Conservation (phyloP, 2,113 vertebrate species). For the Ictidomys tridecemlineatus region DNA sequence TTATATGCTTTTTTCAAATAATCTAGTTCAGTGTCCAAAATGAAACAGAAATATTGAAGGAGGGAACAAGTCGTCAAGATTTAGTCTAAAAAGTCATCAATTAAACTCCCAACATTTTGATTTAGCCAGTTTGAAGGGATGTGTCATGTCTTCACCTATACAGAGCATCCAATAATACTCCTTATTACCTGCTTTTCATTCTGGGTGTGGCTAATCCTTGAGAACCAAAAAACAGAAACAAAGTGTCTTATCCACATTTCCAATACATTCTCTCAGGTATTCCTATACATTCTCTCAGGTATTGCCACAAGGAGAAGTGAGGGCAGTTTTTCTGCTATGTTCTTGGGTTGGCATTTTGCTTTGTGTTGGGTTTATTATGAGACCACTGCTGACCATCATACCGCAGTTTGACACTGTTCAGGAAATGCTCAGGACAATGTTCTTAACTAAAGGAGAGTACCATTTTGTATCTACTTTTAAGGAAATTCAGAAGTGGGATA, state of each 20-base stretch:
- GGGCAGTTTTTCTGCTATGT: background rate
- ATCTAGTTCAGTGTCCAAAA: background rate
- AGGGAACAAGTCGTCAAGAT: background rate
- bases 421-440: background rate
- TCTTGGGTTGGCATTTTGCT: background rate
- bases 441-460: background rate
- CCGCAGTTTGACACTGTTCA: background rate
- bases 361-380: background rate
- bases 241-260: background rate
- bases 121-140: background rate
- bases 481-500: background rate
- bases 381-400: background rate
- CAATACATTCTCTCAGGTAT: background rate
- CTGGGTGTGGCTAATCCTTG: background rate
- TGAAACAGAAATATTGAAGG: background rate
- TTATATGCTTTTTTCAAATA: background rate
- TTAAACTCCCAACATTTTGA: background rate
- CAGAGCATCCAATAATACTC: background rate
- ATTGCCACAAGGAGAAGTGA: background rate
- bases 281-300: background rate
- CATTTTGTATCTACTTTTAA: background rate
- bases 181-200: background rate
- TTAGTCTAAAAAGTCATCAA: constrained; percentile 25
- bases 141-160: background rate
- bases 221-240: background rate